Evolutionary conservation across 2,797 vertebrate species (phyloP), one percentile per base, ranked within the genome.

Genomic region (Sebastes iracundus): DNA sequence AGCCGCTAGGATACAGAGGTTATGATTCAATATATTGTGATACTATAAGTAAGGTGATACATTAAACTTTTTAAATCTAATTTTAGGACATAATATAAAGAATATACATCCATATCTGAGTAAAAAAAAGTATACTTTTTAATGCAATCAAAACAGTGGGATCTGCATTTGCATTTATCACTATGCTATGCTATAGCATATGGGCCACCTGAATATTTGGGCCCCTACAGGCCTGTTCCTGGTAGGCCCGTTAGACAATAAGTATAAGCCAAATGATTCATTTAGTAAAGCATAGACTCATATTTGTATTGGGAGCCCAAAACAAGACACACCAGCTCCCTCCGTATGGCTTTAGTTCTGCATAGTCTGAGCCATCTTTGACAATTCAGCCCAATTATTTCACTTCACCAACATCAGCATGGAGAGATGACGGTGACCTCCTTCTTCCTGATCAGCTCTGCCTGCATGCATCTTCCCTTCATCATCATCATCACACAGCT

Each of bases 401-500:
- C 74, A 28, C 13, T 66, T 56, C 27, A 33, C 16, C 33, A 5
- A 59, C 70, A 80, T 42, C 32, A 65, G 42, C 35, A 62, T 14
- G 27, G 65, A 33, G 33, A 71, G 77, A 71, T 77, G 63, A 71
- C 80, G 60, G 42, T 72, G 77, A 46, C 84, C 80, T 88, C 72
- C 73, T 83, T 84, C 71, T 71, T 84, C 66, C 73, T 83, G 75
- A 61, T 62, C 83, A 60, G 52, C 72, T 64, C 84, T 69, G 72
- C 61, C 82, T 74, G 14, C 22, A 77, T 75, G 63, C 80, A 87
- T 81, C 81, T 78, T 72, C 81, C 79, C 60, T 67, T 46, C 38
- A 46, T 46, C 38, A 42, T 90, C 88, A 60, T 90, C 88, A 60
- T 27, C 82, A 81, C 72, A 83, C 86, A 87, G 86, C 88, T 88